Evolutionary conservation across 2,797 vertebrate species (phyloP), one percentile per base, ranked within the genome.

Genomic region (Mallotus villosus): DNA sequence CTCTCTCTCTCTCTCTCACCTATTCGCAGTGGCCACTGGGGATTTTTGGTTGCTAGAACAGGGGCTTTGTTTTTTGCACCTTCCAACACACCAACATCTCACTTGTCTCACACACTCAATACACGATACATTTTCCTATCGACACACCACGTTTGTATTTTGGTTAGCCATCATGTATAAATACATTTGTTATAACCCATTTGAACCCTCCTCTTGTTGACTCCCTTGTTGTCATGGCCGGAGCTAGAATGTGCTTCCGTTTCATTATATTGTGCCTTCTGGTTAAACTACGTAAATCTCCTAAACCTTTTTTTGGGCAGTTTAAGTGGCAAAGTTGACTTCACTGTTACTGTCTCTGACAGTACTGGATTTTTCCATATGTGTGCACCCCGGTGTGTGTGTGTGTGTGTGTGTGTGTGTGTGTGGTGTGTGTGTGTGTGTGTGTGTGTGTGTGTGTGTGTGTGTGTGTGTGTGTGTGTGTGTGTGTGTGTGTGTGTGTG

Each of bases 301-400:
- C 71, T 19, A 67, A 81, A 68, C 83, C 78, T 32, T 27, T 21
- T 79, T 74, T 4, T 46, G 76, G 69, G 79, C 84, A 58, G 91
- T 91, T 82, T 73, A 88, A 55, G 16, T 55, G n/a, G 19, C 91
- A 87, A 88, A 85, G 82, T 1, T 76, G 78, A 84, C 89, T 6
- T 34, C 8, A 34, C 32, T 34, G 32, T 34, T 8, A 34, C 32
- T 34, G 5, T 34, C 5, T 1, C 32, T 34, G 0, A 34, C 32
- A 34, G 32, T 83, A 85, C 84, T 72, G 74, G 74, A 68, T 77
- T 75, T 87, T 58, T 66, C 8, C 51, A 5, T 41, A n/a, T 65
- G 75, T 51, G 37, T 53, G 5, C n/a, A 55, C 17, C 17, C n/a
- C 5, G 19, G 21, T 11, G n/a, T 58, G 57, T 22, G 22, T 58